These are phyloP conservation scores for Picus viridis DNA, from an alignment of 2,797 vertebrate species.

Conservation along the genomic window DNA sequence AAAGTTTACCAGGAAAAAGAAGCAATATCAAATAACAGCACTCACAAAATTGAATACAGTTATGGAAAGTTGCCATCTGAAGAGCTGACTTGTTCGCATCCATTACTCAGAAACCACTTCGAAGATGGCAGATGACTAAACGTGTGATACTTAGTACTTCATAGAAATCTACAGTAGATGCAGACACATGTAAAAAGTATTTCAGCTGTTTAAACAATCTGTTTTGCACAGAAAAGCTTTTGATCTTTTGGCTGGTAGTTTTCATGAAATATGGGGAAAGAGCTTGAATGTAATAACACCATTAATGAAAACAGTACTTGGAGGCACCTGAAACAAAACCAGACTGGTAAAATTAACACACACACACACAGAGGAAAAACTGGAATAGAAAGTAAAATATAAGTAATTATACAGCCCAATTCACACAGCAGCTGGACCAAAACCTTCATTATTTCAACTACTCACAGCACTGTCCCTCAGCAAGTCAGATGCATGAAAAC, in stretches of 20 bases:
- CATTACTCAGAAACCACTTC: slow-evolving; percentile 62
- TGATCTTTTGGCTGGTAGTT: slow-evolving; percentile 73
- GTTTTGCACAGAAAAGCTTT: slow-evolving; percentile 65
- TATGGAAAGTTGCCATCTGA: slow-evolving; percentile 60
- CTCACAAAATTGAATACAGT: slow-evolving; percentile 55
- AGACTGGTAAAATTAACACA: slow-evolving; percentile 40
- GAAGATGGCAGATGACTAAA: slow-evolving; percentile 54
- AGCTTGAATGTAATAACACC: slow-evolving; percentile 72
- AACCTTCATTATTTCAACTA: slow-evolving; percentile 51
- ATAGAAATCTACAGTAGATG: slow-evolving; percentile 57
- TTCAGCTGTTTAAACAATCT: slow-evolving; percentile 74
- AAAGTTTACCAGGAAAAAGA: slow-evolving; percentile 66
- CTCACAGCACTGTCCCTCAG: background rate
- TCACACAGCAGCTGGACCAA: slow-evolving; percentile 18
- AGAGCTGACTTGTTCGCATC: slow-evolving; percentile 54
- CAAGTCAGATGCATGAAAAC: slow-evolving; percentile 23
- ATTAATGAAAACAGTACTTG: slow-evolving; percentile 40
- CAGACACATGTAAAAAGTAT: slow-evolving; percentile 51
- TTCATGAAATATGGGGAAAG: slow-evolving; percentile 76
- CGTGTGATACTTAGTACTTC: slow-evolving; percentile 58
- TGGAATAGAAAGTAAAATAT: slow-evolving; percentile 51
- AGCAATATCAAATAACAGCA: slow-evolving; percentile 42
- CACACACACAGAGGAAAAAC: background rate
- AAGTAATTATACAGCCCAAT: slow-evolving; percentile 42
- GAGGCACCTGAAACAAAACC: slow-evolving; percentile 69